A percentile compares a stretch with the other conserved stretches of the same genome.
Evolutionary conservation across 2,113 vertebrate species (phyloP).

Genomic region (Zosterops hypoxanthus): DNA sequence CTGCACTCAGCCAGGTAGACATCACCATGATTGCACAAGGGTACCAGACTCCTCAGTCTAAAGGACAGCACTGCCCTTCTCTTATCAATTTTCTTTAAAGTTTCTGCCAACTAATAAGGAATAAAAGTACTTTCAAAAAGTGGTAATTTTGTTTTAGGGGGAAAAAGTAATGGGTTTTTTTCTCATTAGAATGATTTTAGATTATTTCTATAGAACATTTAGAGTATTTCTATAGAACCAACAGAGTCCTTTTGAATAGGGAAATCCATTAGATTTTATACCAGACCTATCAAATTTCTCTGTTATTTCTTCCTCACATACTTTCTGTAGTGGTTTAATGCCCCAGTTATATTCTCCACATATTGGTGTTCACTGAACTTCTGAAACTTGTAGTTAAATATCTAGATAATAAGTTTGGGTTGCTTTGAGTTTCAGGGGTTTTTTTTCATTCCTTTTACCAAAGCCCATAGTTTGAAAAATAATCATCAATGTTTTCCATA

Average conservation of each 20-base stretch:
- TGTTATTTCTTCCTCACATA: background rate
- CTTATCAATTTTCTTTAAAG: background rate
- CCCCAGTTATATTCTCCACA: background rate
- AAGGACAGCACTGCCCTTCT: background rate
- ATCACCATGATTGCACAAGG: background rate
- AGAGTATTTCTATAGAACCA: background rate
- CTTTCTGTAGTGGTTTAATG: background rate
- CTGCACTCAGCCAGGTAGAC: background rate
- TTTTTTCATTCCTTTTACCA: background rate
- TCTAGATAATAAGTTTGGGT: background rate
- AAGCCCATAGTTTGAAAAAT: background rate
- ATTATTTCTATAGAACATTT: background rate
- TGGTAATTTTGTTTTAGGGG: background rate
- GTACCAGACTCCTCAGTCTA: background rate
- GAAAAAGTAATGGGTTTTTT: background rate
- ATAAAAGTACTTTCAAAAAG: background rate
- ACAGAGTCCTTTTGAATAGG: background rate
- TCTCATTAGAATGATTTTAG: background rate
- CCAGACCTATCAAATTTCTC: background rate
- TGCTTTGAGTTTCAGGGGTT: no score
- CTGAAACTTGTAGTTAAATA: background rate
- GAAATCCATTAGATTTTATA: background rate
- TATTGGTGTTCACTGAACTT: background rate
- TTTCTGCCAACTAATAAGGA: background rate
- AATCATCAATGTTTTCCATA: background rate